Base-by-base conservation (phyloP, 2,797 vertebrate genomes). In the Cirrhinus molitorella region DNA sequence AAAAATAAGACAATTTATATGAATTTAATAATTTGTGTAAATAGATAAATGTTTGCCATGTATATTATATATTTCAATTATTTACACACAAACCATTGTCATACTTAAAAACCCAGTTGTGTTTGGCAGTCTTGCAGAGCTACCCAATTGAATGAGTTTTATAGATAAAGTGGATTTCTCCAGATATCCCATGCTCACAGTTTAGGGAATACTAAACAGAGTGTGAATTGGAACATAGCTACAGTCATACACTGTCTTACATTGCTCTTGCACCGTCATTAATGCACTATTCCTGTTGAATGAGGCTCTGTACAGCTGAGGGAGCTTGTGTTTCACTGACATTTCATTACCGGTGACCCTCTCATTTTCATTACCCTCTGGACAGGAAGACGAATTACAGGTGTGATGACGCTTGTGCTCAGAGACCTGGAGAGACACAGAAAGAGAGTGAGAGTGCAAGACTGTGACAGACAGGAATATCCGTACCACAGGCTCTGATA, bases 271-370 rank as follows among this genome's bases (percentile, higher is more conserved):
- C 66, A 19, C 49, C 23, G 23, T 53, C 49, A 70, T 70, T 70
- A 70, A 49, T 53, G 21, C 31, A 40, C 34, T 51, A 14, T 55
- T 55, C n/a, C 49, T 45, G 34, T 70, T 70, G 51, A 70, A 70
- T 45, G 51, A 80, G 51, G 31, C 43, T 80, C 66, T 57, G n/a
- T 80, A 43, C 78, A 70, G 66, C 66, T 43, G 11, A 59, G 73
- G 53, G 78, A 80, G 66, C 66, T 70, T 55, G 78, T 28, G 51
- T 70, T 80, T 70, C 49, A 70, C 43, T 71, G 79, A 72, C 55
- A 81, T 81, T 72, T 81, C 67, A 81, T 81, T 81, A 81, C 53
- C 53, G 25, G 53, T 61, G 79, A 80, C 67, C 67, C 66, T 68
- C 49, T 80, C 49, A 80, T 81, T 70, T 72, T 34, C 68, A 71